These are phyloP conservation scores for Cheracebus regulus DNA, from an alignment of 2,797 vertebrate genomes.

Conservation along the genomic window DNA sequence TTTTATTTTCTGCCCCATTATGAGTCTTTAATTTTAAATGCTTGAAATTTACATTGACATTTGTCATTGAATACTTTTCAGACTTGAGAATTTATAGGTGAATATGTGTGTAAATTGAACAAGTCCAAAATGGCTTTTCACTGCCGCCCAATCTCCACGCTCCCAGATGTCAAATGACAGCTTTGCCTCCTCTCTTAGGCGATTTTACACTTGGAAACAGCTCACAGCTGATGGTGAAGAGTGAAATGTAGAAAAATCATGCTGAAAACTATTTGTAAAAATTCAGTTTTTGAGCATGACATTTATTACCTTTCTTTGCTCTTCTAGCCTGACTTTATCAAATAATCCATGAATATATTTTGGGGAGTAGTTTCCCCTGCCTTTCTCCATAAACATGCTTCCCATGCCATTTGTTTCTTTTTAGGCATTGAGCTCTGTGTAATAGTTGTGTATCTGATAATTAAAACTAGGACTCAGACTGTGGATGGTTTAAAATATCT, in stretches of 20 bases:
- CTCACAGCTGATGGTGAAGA: slow-evolving; percentile 79
- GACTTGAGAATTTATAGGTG: slow-evolving; percentile 59
- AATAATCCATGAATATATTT: slow-evolving; percentile 64
- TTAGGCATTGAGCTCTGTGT: not conserved
- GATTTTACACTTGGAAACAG: slow-evolving; percentile 79
- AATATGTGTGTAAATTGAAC: slow-evolving; percentile 66
- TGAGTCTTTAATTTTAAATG: slow-evolving; percentile 59
- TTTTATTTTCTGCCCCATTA: slow-evolving; percentile 1
- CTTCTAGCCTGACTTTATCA: slow-evolving; percentile 67
- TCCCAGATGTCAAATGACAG: slow-evolving; percentile 77
- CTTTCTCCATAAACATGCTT: not conserved
- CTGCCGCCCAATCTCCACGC: slow-evolving; percentile 58
- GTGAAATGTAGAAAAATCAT: slow-evolving; percentile 74
- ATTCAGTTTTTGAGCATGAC: slow-evolving; percentile 70
- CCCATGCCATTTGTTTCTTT: slow-evolving; percentile 9
- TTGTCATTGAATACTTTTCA: slow-evolving; percentile 59
- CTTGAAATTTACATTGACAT: slow-evolving; percentile 63
- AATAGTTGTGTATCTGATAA: not conserved
- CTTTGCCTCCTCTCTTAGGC: slow-evolving; percentile 73
- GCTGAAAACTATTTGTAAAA: slow-evolving; percentile 65
- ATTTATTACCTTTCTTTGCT: slow-evolving; percentile 66
- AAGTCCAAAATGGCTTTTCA: slow-evolving; percentile 36
- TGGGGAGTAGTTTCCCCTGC: not conserved
- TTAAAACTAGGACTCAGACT: not conserved
- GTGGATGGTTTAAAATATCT: not conserved